Evolutionary conservation across 2,797 vertebrate genomes (phyloP).

Genomic region (Melanotaenia parkinsoni): DNA sequence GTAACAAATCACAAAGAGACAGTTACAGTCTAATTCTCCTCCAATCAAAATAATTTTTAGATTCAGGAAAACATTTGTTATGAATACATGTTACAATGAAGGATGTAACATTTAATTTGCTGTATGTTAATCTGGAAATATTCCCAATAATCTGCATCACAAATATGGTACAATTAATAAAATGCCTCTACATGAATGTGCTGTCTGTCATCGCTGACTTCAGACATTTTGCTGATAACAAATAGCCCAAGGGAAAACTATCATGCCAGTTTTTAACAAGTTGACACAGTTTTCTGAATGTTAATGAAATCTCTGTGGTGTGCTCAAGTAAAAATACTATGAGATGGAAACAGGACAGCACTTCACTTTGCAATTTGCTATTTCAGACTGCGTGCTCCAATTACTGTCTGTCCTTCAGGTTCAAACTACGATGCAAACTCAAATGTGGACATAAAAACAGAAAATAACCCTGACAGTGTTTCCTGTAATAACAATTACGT

Average conservation of each 20-base stretch:
- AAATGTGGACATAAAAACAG: no score
- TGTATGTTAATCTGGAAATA: constrained; percentile 2
- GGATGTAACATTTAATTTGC: not conserved
- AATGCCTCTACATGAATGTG: not conserved
- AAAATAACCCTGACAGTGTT: no score
- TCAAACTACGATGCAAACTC: no score
- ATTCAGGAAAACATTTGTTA: constrained; percentile 5
- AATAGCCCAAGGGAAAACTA: not conserved
- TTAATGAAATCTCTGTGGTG: not conserved
- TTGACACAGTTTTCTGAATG: not conserved
- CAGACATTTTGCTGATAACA: not conserved
- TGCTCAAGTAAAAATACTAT: no score
- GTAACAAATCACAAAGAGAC: constrained; percentile 48
- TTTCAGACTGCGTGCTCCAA: no score
- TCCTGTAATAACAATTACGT: no score
- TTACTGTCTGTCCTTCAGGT: no score
- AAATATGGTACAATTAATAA: constrained; percentile 2
- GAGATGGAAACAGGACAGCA: no score
- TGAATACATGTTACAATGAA: not conserved
- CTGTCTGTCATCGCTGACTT: constrained; percentile 12
- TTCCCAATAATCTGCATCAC: constrained; percentile 12
- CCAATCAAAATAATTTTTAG: constrained; percentile 11
- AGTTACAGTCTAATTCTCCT: constrained; percentile 25
- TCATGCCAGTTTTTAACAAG: not conserved
- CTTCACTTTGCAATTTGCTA: no score